phyloP scores from a whole-genome alignment of 2,888 invertebrate species.

The Cerastis leucographa region DNA sequence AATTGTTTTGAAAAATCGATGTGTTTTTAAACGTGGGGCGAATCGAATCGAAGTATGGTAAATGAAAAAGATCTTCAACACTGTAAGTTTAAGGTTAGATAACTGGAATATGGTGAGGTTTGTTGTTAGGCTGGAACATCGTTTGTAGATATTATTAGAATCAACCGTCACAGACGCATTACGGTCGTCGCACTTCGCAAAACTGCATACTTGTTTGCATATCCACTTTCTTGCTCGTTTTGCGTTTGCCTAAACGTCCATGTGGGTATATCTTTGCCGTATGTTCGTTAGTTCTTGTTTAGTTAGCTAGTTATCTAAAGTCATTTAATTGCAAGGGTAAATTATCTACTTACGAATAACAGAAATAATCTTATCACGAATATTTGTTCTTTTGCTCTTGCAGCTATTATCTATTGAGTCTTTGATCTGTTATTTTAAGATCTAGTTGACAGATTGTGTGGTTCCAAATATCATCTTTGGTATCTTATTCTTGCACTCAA shows the following conservation, averaged over 20 bases:
- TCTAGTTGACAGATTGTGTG: slow-evolving; percentile 15
- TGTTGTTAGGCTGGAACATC: slow-evolving; percentile 65
- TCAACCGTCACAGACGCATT: slow-evolving; percentile 73
- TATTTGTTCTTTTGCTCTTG: slow-evolving; percentile 25
- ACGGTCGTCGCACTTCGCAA: slow-evolving; percentile 82
- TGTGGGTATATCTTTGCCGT: slow-evolving; percentile 27
- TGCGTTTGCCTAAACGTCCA: slow-evolving; percentile 48
- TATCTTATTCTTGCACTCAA: neutral
- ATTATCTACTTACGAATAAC: slow-evolving; percentile 24
- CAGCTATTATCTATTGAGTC: slow-evolving; percentile 26
- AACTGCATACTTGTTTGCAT: slow-evolving; percentile 72
- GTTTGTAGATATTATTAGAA: slow-evolving; percentile 81
- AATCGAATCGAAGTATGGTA: slow-evolving; percentile 19
- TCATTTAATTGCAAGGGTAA: slow-evolving; percentile 29
- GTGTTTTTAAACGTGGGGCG: slow-evolving; percentile 31
- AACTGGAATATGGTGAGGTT: slow-evolving; percentile 57
- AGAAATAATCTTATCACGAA: slow-evolving; percentile 23
- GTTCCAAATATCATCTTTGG: neutral
- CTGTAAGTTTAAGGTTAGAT: slow-evolving; percentile 62
- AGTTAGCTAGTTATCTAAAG: slow-evolving; percentile 32
- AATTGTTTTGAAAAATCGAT: slow-evolving; percentile 26
- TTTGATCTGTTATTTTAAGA: slow-evolving; percentile 20
- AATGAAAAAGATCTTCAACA: slow-evolving; percentile 20
- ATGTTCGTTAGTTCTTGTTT: neutral
- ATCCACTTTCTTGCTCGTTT: slow-evolving; percentile 64